Evolutionary conservation across 2,888 invertebrate genomes (phyloP).

Genomic region (Macrophya annulata): DNA sequence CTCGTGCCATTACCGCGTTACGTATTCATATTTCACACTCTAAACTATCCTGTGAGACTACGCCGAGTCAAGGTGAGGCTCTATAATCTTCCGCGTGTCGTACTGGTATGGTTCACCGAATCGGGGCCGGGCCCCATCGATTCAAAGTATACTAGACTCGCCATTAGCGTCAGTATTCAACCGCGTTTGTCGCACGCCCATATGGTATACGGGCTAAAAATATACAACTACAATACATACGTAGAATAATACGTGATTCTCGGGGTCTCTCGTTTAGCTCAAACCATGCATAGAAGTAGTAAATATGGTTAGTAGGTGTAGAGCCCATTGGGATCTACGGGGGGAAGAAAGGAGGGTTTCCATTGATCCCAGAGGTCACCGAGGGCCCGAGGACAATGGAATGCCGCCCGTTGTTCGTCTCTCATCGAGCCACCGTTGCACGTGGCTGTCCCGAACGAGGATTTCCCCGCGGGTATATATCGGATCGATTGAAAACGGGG

Average conservation of each 20-base stretch:
- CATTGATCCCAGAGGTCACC: constrained; percentile 68
- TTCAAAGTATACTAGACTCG: constrained; percentile 28
- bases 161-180: constrained; percentile 47
- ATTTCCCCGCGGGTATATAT: constrained; percentile 65
- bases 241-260: constrained; percentile 31
- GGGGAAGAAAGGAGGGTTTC: constrained; percentile 61
- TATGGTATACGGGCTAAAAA: constrained; percentile 14
- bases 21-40: background rate
- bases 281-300: constrained; percentile 31
- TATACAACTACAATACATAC: background rate
- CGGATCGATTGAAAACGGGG: constrained; percentile 64
- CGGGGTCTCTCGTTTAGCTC: constrained; percentile 40
- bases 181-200: constrained; percentile 40
- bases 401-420: constrained; percentile 65
- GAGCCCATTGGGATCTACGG: constrained; percentile 9
- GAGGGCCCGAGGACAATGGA: constrained; percentile 66
- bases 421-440: constrained; percentile 64
- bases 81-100: constrained; percentile 58
- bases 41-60: background rate
- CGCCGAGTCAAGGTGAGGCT: constrained; percentile 31
- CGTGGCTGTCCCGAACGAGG: constrained; percentile 75
- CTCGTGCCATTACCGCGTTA: background rate
- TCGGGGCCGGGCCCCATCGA: constrained; percentile 58
- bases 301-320: constrained; percentile 32
- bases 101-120: constrained; percentile 56